phyloP scores from a whole-genome alignment of 2,797 vertebrate genomes.

The Natrix natrix region DNA sequence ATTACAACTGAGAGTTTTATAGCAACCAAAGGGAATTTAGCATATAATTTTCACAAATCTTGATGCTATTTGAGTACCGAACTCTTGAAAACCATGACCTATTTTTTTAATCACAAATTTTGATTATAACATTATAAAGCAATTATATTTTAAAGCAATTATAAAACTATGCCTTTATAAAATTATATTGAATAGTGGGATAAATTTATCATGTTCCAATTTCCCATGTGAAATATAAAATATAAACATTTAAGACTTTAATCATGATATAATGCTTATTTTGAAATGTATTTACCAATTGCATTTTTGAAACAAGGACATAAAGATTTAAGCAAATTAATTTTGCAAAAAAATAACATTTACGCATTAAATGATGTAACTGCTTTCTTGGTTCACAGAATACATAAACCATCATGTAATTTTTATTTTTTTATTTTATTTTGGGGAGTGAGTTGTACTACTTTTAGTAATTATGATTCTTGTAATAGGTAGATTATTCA shows the following conservation, averaged over 20 bases:
- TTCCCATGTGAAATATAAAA: conserved; percentile 17
- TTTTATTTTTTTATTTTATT: not conserved
- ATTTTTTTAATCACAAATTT: not conserved
- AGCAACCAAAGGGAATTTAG: conserved; percentile 7
- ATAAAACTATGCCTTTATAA: conserved; percentile 31
- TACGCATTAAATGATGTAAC: not conserved
- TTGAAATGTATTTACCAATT: not conserved
- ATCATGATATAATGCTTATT: conserved; percentile 40
- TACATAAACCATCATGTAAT: not conserved
- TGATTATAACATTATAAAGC: not conserved
- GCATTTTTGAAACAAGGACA: not conserved
- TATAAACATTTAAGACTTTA: conserved; percentile 39
- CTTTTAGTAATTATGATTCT: not conserved
- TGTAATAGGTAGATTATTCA: not conserved
- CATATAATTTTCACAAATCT: conserved; percentile 21
- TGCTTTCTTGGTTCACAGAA: not conserved
- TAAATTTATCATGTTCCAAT: conserved; percentile 35
- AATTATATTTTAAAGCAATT: conserved; percentile 16
- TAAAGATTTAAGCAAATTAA: not conserved
- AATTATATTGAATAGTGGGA: conserved; percentile 38
- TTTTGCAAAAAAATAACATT: not conserved
- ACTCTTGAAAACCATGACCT: conserved; percentile 17
- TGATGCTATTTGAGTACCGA: conserved; percentile 24
- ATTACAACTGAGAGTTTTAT: not conserved
- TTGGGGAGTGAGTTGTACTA: too few species aligned